Base-by-base conservation (phyloP, 2,888 invertebrate species). In the Heliconius aoede region DNA sequence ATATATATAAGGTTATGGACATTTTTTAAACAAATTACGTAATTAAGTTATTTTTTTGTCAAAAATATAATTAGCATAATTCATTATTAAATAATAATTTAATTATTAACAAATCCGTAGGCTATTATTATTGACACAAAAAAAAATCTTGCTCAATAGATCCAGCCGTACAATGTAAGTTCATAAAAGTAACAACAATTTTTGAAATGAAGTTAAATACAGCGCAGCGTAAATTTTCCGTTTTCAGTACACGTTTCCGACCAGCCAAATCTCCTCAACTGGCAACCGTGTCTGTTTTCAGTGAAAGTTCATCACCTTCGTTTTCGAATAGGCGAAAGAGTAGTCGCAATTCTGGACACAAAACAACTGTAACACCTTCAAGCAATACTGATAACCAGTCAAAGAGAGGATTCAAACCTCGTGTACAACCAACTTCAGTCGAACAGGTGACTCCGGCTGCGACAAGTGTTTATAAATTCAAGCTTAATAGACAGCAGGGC, bases 401-500 rank as follows among this genome's bases (percentile, higher is more conserved):
- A 15, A 95, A 97, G 81, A 95, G 96, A 78, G 95, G 96, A 40
- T 97, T 96, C 88, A 96, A 97, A 81, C 96, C 97, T 8, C 96
- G 96, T 83, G 91, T 95, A 76, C 95, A 96, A 87, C 88, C 95
- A 79, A 87, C 95, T 77, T 87, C 95, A 80, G 94, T 95, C 4
- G 96, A 96, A 81, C 93, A 94, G 85, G 91, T 89, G 32, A 88
- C 92, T 15, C 90, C 94, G 65, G 84, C 91, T 73, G 87, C 94
- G 8, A 95, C 96, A 60, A 96, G 96, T 81, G 91, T 97, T 77
- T 97, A 97, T 86, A 97, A 97, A 90, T 96, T 97, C 84, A 98
- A 98, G 88, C 91, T 98, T 64, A 97, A 97, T 85, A 95, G 98
- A 67, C 95, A 97, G 21, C 97, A 97, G 69, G 98, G 98, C 7